Conservation (phyloP, 2,888 invertebrate species). For the Tolmerus cingulatus region DNA sequence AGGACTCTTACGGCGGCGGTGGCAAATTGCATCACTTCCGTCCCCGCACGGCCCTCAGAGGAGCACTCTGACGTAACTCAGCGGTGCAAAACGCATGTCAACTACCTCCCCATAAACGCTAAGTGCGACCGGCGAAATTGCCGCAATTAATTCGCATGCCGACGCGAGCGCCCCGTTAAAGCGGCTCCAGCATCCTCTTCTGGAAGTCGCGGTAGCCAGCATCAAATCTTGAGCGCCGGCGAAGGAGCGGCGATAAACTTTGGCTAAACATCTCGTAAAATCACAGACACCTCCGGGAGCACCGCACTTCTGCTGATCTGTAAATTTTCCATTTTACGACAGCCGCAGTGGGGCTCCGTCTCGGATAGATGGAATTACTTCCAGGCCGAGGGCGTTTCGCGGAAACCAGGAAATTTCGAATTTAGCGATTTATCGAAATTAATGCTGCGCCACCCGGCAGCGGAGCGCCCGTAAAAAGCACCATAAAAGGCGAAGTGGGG, state of each 20-base stretch:
- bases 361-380: background rate
- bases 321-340: constrained; percentile 4
- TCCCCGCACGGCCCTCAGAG: background rate
- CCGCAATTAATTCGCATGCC: background rate
- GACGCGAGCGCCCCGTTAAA: background rate
- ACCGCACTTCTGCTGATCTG: background rate
- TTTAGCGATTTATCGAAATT: background rate
- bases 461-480: background rate
- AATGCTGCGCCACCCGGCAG: background rate
- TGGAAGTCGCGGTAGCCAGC: background rate
- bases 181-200: too few relatives aligned
- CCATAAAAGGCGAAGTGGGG: background rate
- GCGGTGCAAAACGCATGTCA: background rate
- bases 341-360: background rate
- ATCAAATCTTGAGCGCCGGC: background rate
- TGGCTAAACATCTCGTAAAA: constrained; percentile 14
- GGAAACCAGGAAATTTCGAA: background rate
- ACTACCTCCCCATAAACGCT: background rate
- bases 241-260: constrained; percentile 9
- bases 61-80: background rate
- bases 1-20: background rate
- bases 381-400: background rate
- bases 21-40: background rate
- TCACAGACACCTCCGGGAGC: background rate
- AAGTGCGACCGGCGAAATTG: background rate